Base-by-base conservation (phyloP, 2,113 vertebrate species). In the Machaerirhynchus nigripectus region DNA sequence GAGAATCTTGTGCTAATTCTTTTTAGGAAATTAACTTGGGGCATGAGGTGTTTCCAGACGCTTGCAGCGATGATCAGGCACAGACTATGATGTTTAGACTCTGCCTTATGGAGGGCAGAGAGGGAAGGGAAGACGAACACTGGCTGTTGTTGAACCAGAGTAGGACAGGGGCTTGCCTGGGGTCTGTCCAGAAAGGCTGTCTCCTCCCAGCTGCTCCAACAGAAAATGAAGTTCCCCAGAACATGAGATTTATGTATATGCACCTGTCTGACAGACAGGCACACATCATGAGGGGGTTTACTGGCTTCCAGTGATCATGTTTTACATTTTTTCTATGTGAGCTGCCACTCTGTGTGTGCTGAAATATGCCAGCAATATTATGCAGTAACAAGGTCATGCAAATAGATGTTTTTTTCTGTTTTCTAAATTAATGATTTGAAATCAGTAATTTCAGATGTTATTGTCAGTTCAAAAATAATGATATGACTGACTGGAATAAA, bases 401-500 rank as follows among this genome's bases (percentile, higher is more conserved):
- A 49, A 65, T 14, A 93, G 55, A 87, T 7, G 30, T 73, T 52
- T 42, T 87, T 63, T 56, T 9, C 23, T 69, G 26, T 68, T 93
- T 79, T 94, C 61, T 55, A 85, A 87, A 67, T 79, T 69, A 89
- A 17, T 65, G 65, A 94, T 80, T 88, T 85, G 24, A 88, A 85
- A 91, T 73, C 71, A 85, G 71, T 42, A 79, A 90, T 69, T 93
- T 95, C 79, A 93, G 46, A 37, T 80, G 42, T 49, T 96, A 42
- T 20, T 89, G 14, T 85, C 50, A 50, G 27, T 80, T 52, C 39
- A 77, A 93, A 95, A 96, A 80, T 74, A 85, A 83, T n/a, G 2
- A 55, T 59, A 70, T 80, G 21, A 16, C 49, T 85, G 49, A 57
- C 33, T 83, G 59, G 50, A 94, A 87, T 76, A 88, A 91, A 91